Evolutionary conservation across 2,888 invertebrate genomes (phyloP), one percentile per base, ranked within the genome.

Genomic region (Gasteruption jaculator): DNA sequence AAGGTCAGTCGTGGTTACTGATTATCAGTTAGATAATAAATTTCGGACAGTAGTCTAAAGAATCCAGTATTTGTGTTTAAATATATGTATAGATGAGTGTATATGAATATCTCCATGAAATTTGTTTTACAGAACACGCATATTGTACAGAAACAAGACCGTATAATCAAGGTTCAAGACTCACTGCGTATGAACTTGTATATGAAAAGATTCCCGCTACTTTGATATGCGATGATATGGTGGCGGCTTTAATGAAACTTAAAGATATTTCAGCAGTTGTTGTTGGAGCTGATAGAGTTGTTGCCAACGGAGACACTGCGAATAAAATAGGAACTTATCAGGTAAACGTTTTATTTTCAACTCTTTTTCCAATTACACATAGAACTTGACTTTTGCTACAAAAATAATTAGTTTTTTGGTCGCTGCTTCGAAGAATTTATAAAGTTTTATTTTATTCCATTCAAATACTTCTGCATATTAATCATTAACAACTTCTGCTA

Each of bases 321-420:
- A 99, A 99, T 71, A 99, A 99, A 80, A 95, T 97, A 64, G 97
- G 95, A 58, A 93, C 93, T 10, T 93, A 92, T 68, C 92, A 93
- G 77, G 77, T 78, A 59, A 46, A 14, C 19, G 33, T 27, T 21
- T 18, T 16, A n/a, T n/a, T 36, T 30, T 8, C 20, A 36, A 11
- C 18, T 15, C n/a, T 16, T 15, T 12, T 27, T 27, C 14, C 29
- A 12, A 10, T 27, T n/a, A n/a, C n/a, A n/a, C n/a, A n/a, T n/a
- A n/a, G n/a, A n/a, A 2, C 15, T 6, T 20, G 10, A 24, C 11
- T 20, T n/a, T 6, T 20, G 25, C 12, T 37, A n/a, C 15, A 19
- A 4, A 5, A 12, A 30, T 30, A 18, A 10, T 16, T n/a, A 20
- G 16, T 5, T 16, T 5, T 5, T 16, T 32, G n/a, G 11, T 30